phyloP scores from a whole-genome alignment of 2,888 invertebrate genomes.

The Portevinia maculata region DNA sequence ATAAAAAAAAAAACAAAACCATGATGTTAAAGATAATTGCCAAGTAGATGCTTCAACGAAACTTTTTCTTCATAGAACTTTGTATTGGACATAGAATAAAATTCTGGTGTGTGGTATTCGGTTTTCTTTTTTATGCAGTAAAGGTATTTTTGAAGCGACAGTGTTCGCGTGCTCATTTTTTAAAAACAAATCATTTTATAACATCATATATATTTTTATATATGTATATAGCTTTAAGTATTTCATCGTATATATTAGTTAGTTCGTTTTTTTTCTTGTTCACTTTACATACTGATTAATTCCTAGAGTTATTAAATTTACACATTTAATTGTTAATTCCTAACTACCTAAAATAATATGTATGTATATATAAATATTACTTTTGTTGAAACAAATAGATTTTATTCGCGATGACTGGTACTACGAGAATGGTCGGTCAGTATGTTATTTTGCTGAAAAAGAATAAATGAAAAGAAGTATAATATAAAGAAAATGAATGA shows the following conservation, averaged over 20 bases:
- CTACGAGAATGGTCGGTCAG: conserved; percentile 44
- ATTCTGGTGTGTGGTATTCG: conserved; percentile 24
- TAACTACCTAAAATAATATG: conserved; percentile 69
- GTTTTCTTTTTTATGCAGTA: conserved; percentile 20
- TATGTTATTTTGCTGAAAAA: conserved; percentile 58
- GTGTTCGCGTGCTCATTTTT: conserved; percentile 48
- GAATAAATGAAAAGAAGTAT: conserved; percentile 14
- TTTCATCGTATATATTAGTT: conserved; percentile 41
- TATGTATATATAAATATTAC: conserved; percentile 51
- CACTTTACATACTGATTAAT: conserved; percentile 57
- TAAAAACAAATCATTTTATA: conserved; percentile 39
- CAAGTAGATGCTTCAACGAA: conserved; percentile 44
- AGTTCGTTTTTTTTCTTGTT: conserved; percentile 41
- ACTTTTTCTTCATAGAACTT: conserved; percentile 26
- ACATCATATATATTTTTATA: conserved; percentile 22
- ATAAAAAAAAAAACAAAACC: conserved; percentile 5
- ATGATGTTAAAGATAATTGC: conserved; percentile 30
- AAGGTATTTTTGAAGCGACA: conserved; percentile 49
- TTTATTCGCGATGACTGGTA: conserved; percentile 59
- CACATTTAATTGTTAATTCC: conserved; percentile 67
- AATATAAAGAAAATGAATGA: conserved; percentile 8
- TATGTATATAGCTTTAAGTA: conserved; percentile 62
- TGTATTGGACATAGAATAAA: conserved; percentile 42
- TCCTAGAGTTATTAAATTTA: conserved; percentile 58
- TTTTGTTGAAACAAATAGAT: conserved; percentile 49